Conservation (phyloP, 2,113 vertebrate species). For the Leucosticte australis region DNA sequence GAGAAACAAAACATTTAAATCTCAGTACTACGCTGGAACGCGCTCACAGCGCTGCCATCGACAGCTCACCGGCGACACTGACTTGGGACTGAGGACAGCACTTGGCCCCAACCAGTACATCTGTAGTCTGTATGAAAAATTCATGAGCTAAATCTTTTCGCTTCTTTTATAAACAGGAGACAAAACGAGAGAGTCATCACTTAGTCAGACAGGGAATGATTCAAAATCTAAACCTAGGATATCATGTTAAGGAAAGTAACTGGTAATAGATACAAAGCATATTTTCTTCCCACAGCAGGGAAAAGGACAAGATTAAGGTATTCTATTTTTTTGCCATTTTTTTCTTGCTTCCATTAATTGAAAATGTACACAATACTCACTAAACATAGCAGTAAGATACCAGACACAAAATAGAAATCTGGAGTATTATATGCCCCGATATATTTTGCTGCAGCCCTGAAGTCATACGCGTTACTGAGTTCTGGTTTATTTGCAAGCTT, state of each 20-base stretch:
- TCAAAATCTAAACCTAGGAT: neutral
- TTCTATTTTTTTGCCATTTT: neutral
- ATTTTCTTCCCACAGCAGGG: neutral
- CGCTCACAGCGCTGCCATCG: neutral
- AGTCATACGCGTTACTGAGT: neutral
- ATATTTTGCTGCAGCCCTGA: neutral
- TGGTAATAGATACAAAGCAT: neutral
- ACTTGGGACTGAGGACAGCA: neutral
- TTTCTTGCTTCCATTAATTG: neutral
- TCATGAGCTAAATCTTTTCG: conserved; percentile 25
- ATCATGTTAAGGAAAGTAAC: neutral
- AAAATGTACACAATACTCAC: neutral
- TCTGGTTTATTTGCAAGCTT: neutral
- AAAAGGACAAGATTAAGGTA: neutral
- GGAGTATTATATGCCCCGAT: neutral
- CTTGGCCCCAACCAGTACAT: neutral
- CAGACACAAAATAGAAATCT: neutral
- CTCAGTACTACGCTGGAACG: neutral
- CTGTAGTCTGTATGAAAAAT: neutral
- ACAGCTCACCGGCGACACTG: neutral
- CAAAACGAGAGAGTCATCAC: neutral
- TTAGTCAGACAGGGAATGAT: neutral
- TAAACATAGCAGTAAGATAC: neutral
- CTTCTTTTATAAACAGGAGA: conserved; percentile 15
- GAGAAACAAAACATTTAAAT: conserved; percentile 10